A percentile compares a stretch with the other conserved stretches of the same genome.
These are phyloP conservation scores for Pollimyrus isidori DNA, from an alignment of 2,113 vertebrate species.

Conservation along the genomic window DNA sequence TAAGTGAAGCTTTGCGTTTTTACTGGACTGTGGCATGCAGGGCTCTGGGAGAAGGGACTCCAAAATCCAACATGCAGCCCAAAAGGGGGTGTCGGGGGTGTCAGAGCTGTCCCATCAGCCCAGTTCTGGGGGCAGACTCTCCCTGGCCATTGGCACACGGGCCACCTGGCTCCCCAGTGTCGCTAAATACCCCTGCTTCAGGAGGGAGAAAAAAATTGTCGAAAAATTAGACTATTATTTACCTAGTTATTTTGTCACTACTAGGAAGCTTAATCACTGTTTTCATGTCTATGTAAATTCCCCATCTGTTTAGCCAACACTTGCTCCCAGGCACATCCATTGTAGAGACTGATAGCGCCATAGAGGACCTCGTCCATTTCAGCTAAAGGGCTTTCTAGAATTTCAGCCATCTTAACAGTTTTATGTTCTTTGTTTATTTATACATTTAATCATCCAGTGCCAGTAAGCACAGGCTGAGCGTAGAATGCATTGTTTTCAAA, in stretches of 20 bases:
- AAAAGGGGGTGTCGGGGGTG: not conserved
- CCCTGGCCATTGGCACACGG: not conserved
- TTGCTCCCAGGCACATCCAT: not conserved
- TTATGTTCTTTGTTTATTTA: not conserved
- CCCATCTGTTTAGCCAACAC: slow-evolving; percentile 10
- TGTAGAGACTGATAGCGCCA: not conserved
- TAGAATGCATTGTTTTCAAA: not conserved
- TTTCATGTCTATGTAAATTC: slow-evolving; percentile 21
- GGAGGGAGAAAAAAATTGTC: not conserved
- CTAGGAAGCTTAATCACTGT: slow-evolving; percentile 18
- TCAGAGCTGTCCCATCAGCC: not conserved
- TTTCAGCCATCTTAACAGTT: not conserved
- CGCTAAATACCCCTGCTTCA: not conserved
- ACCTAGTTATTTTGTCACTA: slow-evolving; percentile 18
- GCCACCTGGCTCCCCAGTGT: not conserved
- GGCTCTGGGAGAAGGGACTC: not conserved
- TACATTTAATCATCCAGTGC: slow-evolving; percentile 10
- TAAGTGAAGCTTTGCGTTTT: not conserved
- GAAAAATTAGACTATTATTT: slow-evolving; percentile 7
- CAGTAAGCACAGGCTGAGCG: not conserved
- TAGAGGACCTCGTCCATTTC: not conserved
- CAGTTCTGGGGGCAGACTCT: not conserved
- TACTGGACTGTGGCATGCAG: not conserved
- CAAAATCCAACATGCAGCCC: not conserved
- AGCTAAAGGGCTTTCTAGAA: not conserved